Percentiles rank a stretch among this genome's conserved stretches.
Conservation (phyloP, 2,113 vertebrate species). For the Crotalus horridus region DNA sequence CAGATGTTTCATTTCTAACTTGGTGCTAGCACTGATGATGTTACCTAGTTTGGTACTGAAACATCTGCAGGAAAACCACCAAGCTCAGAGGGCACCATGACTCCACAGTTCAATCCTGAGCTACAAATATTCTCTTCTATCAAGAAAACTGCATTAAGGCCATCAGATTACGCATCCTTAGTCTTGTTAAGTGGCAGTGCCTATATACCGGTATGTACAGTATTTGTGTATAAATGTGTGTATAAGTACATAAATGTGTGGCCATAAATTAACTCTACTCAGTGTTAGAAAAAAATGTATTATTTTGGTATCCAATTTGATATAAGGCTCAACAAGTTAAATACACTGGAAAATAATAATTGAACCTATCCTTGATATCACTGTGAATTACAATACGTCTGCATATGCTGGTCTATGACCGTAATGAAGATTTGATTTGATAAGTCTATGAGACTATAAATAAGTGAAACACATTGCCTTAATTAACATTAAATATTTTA, state of each 20-base stretch:
- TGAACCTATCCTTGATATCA: neutral
- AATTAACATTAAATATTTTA: neutral
- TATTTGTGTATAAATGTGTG: neutral
- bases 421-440: neutral
- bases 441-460: neutral
- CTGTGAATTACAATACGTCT: neutral
- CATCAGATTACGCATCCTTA: neutral
- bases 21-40: no score
- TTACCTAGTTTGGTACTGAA: no score
- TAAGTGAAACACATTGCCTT: neutral
- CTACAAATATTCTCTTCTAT: no score
- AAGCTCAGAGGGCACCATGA: no score
- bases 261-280: neutral
- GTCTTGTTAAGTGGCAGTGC: neutral
- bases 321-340: neutral
- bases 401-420: neutral
- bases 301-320: neutral
- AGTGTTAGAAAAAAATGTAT: neutral
- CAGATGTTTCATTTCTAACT: no score
- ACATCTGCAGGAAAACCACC: no score
- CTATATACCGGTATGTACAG: no score
- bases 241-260: neutral
- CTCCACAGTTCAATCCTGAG: no score
- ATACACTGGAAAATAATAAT: neutral
- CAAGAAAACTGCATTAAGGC: neutral